A percentile compares a stretch with the other conserved stretches of the same genome.
These are phyloP conservation scores for Rhynchophorus ferrugineus DNA, from an alignment of 1,140 invertebrate species.

Conservation along the genomic window DNA sequence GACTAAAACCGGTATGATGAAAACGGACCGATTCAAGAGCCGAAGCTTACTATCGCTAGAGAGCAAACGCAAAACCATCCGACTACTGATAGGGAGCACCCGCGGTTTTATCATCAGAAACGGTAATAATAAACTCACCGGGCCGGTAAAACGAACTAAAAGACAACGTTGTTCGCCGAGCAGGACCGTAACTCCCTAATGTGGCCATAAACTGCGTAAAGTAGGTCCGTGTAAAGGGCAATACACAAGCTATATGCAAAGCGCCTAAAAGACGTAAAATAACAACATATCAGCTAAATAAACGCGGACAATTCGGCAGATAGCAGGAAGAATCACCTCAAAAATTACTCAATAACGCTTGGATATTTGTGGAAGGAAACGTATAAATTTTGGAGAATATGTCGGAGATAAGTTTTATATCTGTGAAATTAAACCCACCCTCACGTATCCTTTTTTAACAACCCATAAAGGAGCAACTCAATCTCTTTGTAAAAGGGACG, in stretches of 20 bases:
- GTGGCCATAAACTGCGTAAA: slow-evolving; percentile 5
- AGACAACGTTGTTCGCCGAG: not conserved
- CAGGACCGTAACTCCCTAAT: not conserved
- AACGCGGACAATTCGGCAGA: slow-evolving; percentile 16
- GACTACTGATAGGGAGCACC: not conserved
- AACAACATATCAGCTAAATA: slow-evolving; percentile 23
- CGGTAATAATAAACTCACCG: not conserved
- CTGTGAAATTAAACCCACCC: not conserved
- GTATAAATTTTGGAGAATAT: not conserved
- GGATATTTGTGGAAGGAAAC: not conserved
- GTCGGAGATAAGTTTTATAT: slow-evolving; percentile 3
- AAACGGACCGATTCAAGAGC: slow-evolving; percentile 14
- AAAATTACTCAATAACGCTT: slow-evolving; percentile 7
- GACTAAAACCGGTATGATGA: slow-evolving; percentile 1
- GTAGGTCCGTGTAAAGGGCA: slow-evolving; percentile 10
- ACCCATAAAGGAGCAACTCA: not conserved
- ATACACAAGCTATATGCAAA: slow-evolving; percentile 1
- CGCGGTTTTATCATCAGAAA: too few species aligned
- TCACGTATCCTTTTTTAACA: not conserved
- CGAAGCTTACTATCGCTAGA: slow-evolving; percentile 16
- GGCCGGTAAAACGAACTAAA: too few species aligned
- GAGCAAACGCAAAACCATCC: slow-evolving; percentile 4
- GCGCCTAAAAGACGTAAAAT: slow-evolving; percentile 18
- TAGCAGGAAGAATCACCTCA: slow-evolving; percentile 18
- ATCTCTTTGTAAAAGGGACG: too few species aligned